Evolutionary conservation across 2,113 vertebrate genomes (phyloP), one percentile per base, ranked within the genome.

Genomic region (Sclerurus mexicanus): DNA sequence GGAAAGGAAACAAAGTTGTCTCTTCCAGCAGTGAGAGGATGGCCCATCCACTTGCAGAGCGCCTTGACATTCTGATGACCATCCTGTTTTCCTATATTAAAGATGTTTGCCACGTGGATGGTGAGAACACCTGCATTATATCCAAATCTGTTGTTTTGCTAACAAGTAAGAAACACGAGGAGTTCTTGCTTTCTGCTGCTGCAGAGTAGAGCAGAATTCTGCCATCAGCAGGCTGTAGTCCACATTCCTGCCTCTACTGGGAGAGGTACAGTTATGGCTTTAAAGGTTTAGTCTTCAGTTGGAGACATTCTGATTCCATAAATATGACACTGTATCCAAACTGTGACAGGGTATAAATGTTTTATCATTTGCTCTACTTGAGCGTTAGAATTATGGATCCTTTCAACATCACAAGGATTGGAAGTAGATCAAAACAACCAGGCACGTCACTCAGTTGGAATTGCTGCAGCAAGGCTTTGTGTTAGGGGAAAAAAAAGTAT

Each of bases 51-150:
- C 96, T 98, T 16, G 99, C 99, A 4, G 99, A 99, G 53, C 98
- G 98, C 53, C 98, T 99, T 77, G 99, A 99, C 92, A 88, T 98
- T 46, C 97, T 99, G 62, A 98, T 99, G 97, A 97, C 92, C 4
- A 96, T 99, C 59, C 85, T 99, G 19, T 97, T 99, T 93, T 96
- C 98, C 13, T 99, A 99, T 62, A 97, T 99, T 84, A 99, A 98
- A 84, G 99, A 99, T 30, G 18, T 98, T 91, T 99, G 99, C 96
- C 95, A 98, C 0, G 82, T 97, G 17, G 97, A 98, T 27, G 99
- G 99, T 99, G 97, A 98, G 71, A 39, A 37, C 58, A 23, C 30
- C n/a, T 71, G n/a, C 37, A 28, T 9, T 42, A 2, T 28, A 58
- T 73, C 5, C 28, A 40, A 1, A 39, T 40, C 13, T 31, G 11